phyloP scores from a whole-genome alignment of 1,140 invertebrate genomes.

The Drosophila ambigua region DNA sequence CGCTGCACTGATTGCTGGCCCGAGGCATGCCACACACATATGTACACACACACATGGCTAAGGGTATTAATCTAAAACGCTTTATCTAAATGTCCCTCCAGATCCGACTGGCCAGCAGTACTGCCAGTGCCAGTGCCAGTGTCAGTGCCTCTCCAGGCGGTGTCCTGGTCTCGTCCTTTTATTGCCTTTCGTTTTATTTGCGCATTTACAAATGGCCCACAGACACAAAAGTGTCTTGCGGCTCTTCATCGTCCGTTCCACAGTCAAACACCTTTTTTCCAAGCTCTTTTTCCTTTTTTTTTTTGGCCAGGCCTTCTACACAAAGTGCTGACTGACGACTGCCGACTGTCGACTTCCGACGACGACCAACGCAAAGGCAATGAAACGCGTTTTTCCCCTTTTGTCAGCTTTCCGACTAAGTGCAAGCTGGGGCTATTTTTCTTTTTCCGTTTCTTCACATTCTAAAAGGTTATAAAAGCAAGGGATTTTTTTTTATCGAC shows the following conservation, averaged over 20 bases:
- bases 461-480: constrained; percentile 28
- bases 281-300: constrained; percentile 1
- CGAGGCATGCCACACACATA: constrained; percentile 28
- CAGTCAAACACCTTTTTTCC: constrained; percentile 57
- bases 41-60: constrained; percentile 41
- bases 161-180: constrained; percentile 49
- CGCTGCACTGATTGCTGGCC: constrained; percentile 74
- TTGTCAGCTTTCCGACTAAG: constrained; percentile 62
- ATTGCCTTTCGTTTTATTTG: constrained; percentile 77
- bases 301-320: constrained; percentile 16
- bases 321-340: constrained; percentile 53
- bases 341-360: constrained; percentile 29
- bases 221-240: constrained; percentile 58
- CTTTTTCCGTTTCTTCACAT: constrained; percentile 11
- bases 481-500: constrained; percentile 13
- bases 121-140: not conserved
- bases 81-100: constrained; percentile 76
- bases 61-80: constrained; percentile 74
- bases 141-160: not conserved
- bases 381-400: constrained; percentile 56
- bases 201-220: constrained; percentile 75
- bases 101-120: constrained; percentile 33
- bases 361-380: constrained; percentile 36
- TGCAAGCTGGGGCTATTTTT: constrained; percentile 63
- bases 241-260: constrained; percentile 25